Conservation (phyloP, 2,797 vertebrate species). For the Graptemys geographica region DNA sequence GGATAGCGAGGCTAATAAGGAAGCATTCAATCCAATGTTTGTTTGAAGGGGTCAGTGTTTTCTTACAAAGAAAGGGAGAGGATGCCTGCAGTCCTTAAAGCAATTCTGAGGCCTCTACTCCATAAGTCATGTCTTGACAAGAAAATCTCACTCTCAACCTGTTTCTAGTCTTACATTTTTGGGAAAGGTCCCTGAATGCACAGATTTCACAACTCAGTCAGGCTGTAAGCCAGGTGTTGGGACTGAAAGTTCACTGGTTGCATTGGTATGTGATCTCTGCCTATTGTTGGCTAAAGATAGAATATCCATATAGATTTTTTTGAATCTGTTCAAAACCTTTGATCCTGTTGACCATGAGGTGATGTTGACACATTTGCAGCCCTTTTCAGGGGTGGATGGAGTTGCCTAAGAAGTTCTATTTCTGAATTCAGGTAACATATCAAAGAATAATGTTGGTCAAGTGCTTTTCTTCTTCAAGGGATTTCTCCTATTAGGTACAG, state of each 20-base stretch:
- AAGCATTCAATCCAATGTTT: background rate
- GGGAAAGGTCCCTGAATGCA: background rate
- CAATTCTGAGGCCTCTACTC: background rate
- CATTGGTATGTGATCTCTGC: no score
- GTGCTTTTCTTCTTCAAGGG: background rate
- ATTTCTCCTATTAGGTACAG: background rate
- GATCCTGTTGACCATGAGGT: background rate
- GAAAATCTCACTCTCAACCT: background rate
- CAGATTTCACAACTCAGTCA: background rate
- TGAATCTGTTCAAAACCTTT: background rate
- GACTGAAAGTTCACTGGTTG: background rate
- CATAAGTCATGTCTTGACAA: background rate
- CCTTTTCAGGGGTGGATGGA: background rate
- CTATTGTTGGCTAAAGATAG: background rate
- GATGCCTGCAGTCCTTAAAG: background rate
- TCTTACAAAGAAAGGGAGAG: background rate
- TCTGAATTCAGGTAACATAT: background rate
- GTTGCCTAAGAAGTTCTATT: background rate
- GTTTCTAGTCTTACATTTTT: background rate
- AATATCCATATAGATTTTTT: background rate
- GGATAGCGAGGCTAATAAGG: background rate
- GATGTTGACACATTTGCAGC: background rate
- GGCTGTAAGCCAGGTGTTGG: background rate
- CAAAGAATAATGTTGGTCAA: background rate
- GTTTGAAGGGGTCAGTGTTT: background rate